phyloP scores from a whole-genome alignment of 2,113 vertebrate species.

The human region DNA sequence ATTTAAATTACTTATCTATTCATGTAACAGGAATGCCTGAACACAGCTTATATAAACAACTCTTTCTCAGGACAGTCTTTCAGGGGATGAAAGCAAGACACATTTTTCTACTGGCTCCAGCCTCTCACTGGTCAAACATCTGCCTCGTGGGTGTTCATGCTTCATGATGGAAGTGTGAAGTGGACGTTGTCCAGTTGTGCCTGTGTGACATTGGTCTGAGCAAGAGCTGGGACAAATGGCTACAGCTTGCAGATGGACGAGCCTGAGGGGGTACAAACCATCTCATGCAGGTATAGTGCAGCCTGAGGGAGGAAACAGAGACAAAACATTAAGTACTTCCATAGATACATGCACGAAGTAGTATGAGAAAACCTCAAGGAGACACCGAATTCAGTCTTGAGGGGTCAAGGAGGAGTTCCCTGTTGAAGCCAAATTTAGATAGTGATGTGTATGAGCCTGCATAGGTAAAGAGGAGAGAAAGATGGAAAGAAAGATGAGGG shows the following conservation, averaged over 20 bases:
- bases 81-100: neutral
- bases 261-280: no score
- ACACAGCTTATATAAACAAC: no score
- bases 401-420: neutral
- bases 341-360: accelerated
- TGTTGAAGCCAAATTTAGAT: accelerated
- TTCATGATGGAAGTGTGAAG: accelerated
- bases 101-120: neutral
- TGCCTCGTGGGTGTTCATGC: accelerated
- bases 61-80: neutral
- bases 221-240: neutral
- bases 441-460: accelerated
- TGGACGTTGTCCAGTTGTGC: accelerated
- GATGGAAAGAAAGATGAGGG: neutral
- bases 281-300: accelerated
- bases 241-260: neutral
- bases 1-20: neutral
- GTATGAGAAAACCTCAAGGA: neutral
- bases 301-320: neutral
- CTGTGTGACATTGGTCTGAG: neutral
- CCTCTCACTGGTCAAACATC: accelerated
- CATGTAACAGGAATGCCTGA: neutral
- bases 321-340: neutral
- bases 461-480: no score
- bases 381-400: neutral